Base-by-base conservation (phyloP, 2,888 invertebrate species). In the Epistrophella euchroma region DNA sequence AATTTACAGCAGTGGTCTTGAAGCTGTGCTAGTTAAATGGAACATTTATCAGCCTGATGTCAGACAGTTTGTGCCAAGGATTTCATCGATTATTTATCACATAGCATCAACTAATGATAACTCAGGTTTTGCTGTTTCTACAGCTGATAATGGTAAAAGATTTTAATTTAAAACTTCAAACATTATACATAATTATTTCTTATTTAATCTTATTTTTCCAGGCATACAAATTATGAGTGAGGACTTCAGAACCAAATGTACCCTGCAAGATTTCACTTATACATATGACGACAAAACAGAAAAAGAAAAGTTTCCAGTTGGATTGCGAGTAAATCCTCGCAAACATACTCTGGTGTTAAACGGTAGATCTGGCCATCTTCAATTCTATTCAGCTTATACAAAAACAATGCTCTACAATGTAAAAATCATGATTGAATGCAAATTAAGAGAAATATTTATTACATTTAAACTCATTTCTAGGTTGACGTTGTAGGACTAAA, bases 21-120 rank as follows among this genome's bases (percentile, higher is more conserved):
- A 97, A 91, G 94, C 95, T 89, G 96, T 96, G 0, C 91, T 97
- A 68, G 96, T 97, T 0, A 95, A 95, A 90, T 97, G 97, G 97
- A 93, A 93, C 70, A 86, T 95, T 25, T 92, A 93, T 45, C 93
- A 94, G 88, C 91, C 93, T 0, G 90, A 93, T 6, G n/a, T 89
- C 0, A 90, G 92, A 0, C 92, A 93, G 32, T 96, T 94, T 91
- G 90, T 97, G 60, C 97, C 97, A 0, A 94, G 97, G 66, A 92
- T 97, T 88, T 94, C 96, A 3, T 94, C 95, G 15, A 94, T 95
- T 2, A 94, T 97, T 50, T 92, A 93, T 66, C 95, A 95, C 89
- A 91, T 97, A 28, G 91, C 93, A 4, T 93, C 95, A 70, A 94
- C 96, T 56, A 91, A 93, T 10, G 94, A 95, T 88, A 96, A 95